A percentile compares a stretch with the other conserved stretches of the same genome.
These are phyloP conservation scores for Tadarida brasiliensis DNA, from an alignment of 2,797 vertebrate genomes.

Conservation along the genomic window DNA sequence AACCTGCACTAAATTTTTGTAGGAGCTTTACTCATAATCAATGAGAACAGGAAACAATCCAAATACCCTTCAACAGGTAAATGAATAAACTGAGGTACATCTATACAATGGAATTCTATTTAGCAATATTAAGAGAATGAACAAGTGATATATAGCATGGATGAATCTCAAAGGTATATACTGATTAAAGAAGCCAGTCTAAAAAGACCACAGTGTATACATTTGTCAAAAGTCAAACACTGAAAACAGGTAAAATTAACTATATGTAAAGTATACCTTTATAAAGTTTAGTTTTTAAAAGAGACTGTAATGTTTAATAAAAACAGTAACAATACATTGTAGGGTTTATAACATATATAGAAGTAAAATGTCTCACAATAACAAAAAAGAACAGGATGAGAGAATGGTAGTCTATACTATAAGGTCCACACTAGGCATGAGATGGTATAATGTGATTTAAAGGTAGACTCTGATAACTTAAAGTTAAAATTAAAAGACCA, in stretches of 20 bases:
- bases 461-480: not conserved
- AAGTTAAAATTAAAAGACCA: not conserved
- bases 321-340: not conserved
- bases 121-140: slow-evolving; percentile 17
- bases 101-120: not conserved
- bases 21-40: slow-evolving; percentile 22
- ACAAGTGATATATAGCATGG: not conserved
- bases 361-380: slow-evolving; percentile 7
- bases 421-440: not conserved
- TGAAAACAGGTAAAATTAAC: not conserved
- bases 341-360: not conserved
- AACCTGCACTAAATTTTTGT: not conserved
- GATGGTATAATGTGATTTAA: not conserved
- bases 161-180: not conserved
- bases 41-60: not conserved
- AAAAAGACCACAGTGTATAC: not conserved
- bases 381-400: not conserved
- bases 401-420: not conserved
- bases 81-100: not conserved
- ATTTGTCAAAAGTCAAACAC: slow-evolving; percentile 3
- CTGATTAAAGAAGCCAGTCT: not conserved
- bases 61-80: slow-evolving; percentile 1
- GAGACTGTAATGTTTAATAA: not conserved
- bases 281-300: not conserved
- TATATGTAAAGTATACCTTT: not conserved